Evolutionary conservation across 2,888 invertebrate genomes (phyloP).

Genomic region (Hartigia nigra): DNA sequence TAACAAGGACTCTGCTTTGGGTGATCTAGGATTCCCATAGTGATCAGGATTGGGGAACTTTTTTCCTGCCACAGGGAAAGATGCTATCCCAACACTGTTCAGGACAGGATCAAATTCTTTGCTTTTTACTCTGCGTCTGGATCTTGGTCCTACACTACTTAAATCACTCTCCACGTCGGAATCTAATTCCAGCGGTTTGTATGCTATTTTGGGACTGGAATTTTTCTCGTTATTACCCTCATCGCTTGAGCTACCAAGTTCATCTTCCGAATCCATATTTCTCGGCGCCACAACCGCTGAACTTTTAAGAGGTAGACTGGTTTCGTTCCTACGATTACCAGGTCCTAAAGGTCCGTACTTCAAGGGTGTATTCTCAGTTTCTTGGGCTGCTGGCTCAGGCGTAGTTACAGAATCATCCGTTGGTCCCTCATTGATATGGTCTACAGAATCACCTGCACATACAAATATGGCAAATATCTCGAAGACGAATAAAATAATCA

Average conservation of each 20-base stretch:
- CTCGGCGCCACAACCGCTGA: conserved; percentile 11
- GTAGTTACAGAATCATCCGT: neutral
- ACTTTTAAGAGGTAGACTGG: conserved; percentile 9
- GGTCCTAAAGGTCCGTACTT: conserved; percentile 54
- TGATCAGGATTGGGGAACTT: conserved; percentile 55
- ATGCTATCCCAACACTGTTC: conserved; percentile 11
- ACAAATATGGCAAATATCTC: neutral
- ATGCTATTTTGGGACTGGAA: conserved; percentile 46
- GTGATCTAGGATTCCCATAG: conserved; percentile 43
- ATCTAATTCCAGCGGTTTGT: conserved; percentile 56
- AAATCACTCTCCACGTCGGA: conserved; percentile 59
- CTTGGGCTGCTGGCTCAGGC: neutral
- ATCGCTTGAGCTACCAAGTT: conserved; percentile 52
- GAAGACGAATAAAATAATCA: neutral
- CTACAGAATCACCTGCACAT: neutral
- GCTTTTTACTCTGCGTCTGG: conserved; percentile 44
- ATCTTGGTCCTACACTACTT: conserved; percentile 42
- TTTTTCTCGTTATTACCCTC: conserved; percentile 39
- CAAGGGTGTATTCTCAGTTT: conserved; percentile 19
- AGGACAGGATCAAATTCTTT: conserved; percentile 38
- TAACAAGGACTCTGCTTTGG: neutral
- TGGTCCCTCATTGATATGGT: neutral
- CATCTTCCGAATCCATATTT: conserved; percentile 41
- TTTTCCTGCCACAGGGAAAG: conserved; percentile 21
- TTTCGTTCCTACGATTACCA: conserved; percentile 39